A percentile compares a stretch with the other conserved stretches of the same genome.
These are phyloP conservation scores for Ennomos fuscantarius DNA, from an alignment of 2,888 invertebrate species.

Conservation along the genomic window DNA sequence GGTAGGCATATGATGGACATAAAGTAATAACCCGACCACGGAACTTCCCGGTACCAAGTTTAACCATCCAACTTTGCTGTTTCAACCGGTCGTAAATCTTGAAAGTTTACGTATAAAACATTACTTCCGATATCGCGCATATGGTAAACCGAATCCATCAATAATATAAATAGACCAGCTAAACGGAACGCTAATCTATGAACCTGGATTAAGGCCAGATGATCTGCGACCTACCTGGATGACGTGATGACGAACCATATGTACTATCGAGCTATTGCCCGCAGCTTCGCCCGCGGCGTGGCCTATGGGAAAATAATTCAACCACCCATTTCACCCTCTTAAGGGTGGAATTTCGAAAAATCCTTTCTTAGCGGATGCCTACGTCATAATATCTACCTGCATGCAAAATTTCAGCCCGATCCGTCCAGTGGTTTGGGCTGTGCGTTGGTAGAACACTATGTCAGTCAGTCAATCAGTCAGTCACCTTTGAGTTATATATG, in stretches of 20 bases:
- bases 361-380: too few relatives aligned
- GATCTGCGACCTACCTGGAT: constrained; percentile 26
- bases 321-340: too few relatives aligned
- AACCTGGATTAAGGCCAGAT: constrained; percentile 27
- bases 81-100: constrained; percentile 1
- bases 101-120: constrained; percentile 15
- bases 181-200: constrained; percentile 5
- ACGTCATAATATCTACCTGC: too few relatives aligned
- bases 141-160: constrained; percentile 17
- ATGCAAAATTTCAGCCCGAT: too few relatives aligned
- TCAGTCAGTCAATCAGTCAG: too few relatives aligned
- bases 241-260: constrained; percentile 4
- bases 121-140: constrained; percentile 14
- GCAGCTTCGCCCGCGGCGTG: too few relatives aligned
- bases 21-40: constrained; percentile 9
- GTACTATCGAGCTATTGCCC: too few relatives aligned
- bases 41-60: background rate
- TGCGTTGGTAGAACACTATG: too few relatives aligned
- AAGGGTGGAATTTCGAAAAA: too few relatives aligned
- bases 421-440: too few relatives aligned
- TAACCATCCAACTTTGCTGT: constrained; percentile 12
- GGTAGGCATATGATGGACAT: background rate
- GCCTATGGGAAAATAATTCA: too few relatives aligned
- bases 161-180: constrained; percentile 9
- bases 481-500: too few relatives aligned